These are phyloP conservation scores for Lucilia cuprina DNA, from an alignment of 1,140 invertebrate species.

Conservation along the genomic window DNA sequence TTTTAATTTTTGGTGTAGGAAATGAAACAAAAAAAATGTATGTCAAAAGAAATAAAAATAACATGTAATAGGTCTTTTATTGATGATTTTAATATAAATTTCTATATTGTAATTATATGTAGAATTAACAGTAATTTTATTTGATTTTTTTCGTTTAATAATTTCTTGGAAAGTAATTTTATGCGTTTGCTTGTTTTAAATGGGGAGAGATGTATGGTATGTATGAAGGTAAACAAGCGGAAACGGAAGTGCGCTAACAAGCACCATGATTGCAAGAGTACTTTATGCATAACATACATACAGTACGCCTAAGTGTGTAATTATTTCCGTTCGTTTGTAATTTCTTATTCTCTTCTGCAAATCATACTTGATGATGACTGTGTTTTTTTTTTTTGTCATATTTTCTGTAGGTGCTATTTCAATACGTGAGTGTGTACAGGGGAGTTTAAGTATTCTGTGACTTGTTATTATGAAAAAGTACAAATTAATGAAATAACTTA, in stretches of 20 bases:
- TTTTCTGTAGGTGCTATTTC: neutral
- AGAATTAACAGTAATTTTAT: neutral
- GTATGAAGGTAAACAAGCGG: constrained; percentile 8
- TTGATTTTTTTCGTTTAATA: neutral
- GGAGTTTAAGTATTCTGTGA: neutral
- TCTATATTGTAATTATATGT: neutral
- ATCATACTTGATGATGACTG: constrained; percentile 5
- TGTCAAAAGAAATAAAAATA: neutral
- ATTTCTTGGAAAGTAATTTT: neutral
- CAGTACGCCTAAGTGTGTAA: constrained; percentile 30
- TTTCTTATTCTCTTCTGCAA: constrained; percentile 24
- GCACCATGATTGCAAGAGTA: constrained; percentile 28
- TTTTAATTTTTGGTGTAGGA: too few species aligned
- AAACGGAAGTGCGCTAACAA: constrained; percentile 34
- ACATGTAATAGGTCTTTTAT: neutral
- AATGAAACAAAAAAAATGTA: neutral
- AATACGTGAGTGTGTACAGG: neutral
- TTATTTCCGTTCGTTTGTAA: constrained; percentile 30
- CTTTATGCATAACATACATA: neutral
- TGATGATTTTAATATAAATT: neutral
- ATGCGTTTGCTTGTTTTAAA: neutral
- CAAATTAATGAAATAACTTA: neutral
- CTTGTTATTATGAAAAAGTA: constrained; percentile 18
- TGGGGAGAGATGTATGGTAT: neutral
- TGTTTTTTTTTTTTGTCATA: neutral